Evolutionary conservation across 2,888 invertebrate genomes (phyloP).

Genomic region (Drosophila borborema): DNA sequence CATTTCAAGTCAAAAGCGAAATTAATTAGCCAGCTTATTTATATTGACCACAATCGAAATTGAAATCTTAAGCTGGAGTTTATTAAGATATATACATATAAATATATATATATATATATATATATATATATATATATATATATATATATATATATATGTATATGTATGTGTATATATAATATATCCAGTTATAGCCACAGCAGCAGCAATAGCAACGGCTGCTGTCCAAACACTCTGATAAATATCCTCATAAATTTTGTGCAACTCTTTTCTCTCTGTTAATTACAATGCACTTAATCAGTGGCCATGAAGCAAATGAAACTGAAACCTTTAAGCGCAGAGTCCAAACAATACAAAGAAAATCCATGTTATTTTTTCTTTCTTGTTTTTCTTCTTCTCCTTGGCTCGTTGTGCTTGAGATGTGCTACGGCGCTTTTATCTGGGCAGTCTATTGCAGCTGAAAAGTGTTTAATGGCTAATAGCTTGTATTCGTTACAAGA

Average conservation of each 20-base stretch:
- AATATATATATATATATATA: constrained; percentile 13
- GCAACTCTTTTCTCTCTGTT: constrained; percentile 48
- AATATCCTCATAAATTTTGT: constrained; percentile 68
- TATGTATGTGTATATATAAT: constrained; percentile 12
- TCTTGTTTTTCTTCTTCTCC: not conserved
- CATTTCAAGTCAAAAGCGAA: constrained; percentile 34
- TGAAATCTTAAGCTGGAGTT: constrained; percentile 33
- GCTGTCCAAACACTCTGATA: constrained; percentile 33
- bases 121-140: constrained; percentile 9
- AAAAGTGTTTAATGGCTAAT: constrained; percentile 12
- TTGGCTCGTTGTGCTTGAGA: constrained; percentile 24
- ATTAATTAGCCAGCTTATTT: constrained; percentile 29
- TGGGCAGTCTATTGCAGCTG: not conserved
- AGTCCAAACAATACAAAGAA: constrained; percentile 18
- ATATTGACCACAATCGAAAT: constrained; percentile 51
- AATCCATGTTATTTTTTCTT: not conserved
- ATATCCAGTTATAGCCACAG: constrained; percentile 14
- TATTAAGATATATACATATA: constrained; percentile 5
- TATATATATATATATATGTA: constrained; percentile 20
- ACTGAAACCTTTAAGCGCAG: constrained; percentile 53
- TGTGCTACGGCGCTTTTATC: constrained; percentile 9
- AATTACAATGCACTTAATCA: constrained; percentile 77
- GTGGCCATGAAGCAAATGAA: constrained; percentile 69
- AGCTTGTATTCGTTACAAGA: constrained; percentile 1
- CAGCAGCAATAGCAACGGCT: constrained; percentile 8